Percentiles rank a stretch among this genome's conserved stretches.
phyloP scores from a whole-genome alignment of 2,888 invertebrate species.

The Laspeyria flexula region DNA sequence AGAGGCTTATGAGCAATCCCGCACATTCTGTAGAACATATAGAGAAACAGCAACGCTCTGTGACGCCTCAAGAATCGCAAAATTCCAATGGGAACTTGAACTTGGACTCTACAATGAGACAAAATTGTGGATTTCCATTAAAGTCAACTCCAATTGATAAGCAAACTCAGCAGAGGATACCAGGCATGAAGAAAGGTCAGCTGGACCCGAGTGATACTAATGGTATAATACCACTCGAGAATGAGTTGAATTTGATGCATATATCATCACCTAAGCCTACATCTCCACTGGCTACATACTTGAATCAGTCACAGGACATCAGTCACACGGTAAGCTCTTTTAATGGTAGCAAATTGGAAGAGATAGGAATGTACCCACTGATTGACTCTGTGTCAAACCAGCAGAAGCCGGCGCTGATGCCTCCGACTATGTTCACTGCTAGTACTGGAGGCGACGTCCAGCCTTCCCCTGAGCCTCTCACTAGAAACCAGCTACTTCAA shows the following conservation, averaged over 20 bases:
- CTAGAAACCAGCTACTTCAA: conserved; percentile 95
- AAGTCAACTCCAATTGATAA: conserved; percentile 79
- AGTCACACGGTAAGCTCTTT: conserved; percentile 66
- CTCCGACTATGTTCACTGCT: conserved; percentile 93
- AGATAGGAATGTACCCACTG: conserved; percentile 64
- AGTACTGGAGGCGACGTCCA: conserved; percentile 80
- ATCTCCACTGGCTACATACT: conserved; percentile 85
- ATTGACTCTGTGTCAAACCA: conserved; percentile 73
- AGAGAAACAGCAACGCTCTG: conserved; percentile 93
- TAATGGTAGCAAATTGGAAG: conserved; percentile 70
- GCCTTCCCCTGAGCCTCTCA: conserved; percentile 89
- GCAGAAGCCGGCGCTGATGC: conserved; percentile 92
- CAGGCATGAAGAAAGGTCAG: conserved; percentile 63
- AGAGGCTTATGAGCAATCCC: conserved; percentile 93
- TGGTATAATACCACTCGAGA: conserved; percentile 78
- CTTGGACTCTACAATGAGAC: conserved; percentile 63
- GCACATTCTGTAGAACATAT: conserved; percentile 95
- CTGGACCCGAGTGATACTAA: conserved; percentile 68
- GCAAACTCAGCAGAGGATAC: conserved; percentile 70
- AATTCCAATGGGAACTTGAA: conserved; percentile 70
- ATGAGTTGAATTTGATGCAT: conserved; percentile 83
- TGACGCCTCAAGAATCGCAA: conserved; percentile 88
- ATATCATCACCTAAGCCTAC: conserved; percentile 83
- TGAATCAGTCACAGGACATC: conserved; percentile 81
- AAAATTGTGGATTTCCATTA: conserved; percentile 69